Evolutionary conservation across 2,113 vertebrate genomes (phyloP).

Genomic region (Oncorhynchus nerka): DNA sequence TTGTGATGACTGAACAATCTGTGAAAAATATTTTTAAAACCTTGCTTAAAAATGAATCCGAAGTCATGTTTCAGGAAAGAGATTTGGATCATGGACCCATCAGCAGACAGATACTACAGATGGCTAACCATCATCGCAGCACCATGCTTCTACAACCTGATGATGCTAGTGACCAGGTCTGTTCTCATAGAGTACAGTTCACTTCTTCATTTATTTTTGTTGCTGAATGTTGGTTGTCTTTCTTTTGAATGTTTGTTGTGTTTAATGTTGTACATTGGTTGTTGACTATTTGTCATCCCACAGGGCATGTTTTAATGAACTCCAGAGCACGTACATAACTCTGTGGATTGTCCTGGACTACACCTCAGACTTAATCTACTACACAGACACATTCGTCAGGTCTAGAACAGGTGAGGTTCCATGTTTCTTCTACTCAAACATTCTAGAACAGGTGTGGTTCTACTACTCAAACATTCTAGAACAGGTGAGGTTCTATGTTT

Average conservation of each 20-base stretch:
- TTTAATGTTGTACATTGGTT: background rate
- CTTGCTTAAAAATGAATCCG: background rate
- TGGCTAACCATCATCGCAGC: constrained; percentile 85
- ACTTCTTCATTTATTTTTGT: no score
- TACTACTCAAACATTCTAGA: no score
- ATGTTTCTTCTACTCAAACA: no score
- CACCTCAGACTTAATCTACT: constrained; percentile 80
- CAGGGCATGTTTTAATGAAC: constrained; percentile 94
- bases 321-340: constrained; percentile 78
- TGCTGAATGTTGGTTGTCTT: background rate
- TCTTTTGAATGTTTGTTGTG: background rate
- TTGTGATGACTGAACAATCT: background rate
- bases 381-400: constrained; percentile 79
- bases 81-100: constrained; percentile 88
- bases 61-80: constrained; percentile 74
- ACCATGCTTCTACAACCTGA: constrained; percentile 95
- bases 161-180: constrained; percentile 92
- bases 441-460: no score
- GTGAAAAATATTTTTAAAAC: background rate
- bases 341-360: constrained; percentile 93
- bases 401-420: constrained; percentile 84
- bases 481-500: no score
- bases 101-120: constrained; percentile 86
- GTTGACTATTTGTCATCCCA: background rate
- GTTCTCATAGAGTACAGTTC: background rate